A percentile compares a stretch with the other conserved stretches of the same genome.
These are phyloP conservation scores for Mobula hypostoma DNA, from an alignment of 2,113 vertebrate species.

Conservation along the genomic window DNA sequence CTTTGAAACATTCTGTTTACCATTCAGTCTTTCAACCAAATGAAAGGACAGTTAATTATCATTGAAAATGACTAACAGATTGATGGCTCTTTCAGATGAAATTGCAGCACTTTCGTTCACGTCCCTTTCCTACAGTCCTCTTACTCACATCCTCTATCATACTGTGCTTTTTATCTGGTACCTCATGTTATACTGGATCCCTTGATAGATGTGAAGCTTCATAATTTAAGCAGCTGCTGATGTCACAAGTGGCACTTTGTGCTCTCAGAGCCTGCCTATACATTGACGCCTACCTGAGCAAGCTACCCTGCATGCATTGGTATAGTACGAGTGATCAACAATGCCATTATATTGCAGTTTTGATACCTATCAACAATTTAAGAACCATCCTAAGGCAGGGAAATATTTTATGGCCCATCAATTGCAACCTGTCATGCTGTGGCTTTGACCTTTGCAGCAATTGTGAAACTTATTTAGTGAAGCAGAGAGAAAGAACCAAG, in stretches of 20 bases:
- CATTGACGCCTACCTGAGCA: neutral
- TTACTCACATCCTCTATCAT: constrained; percentile 13
- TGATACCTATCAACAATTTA: constrained; percentile 12
- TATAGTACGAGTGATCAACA: neutral
- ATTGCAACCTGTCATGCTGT: neutral
- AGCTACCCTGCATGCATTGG: neutral
- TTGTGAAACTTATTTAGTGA: neutral
- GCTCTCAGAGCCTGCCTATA: neutral
- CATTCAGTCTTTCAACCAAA: neutral
- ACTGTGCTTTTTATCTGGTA: constrained; percentile 22
- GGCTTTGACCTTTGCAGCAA: neutral
- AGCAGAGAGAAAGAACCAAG: neutral
- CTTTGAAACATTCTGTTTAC: constrained; percentile 5
- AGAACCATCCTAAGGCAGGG: neutral
- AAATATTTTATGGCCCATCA: neutral
- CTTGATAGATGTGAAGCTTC: constrained; percentile 13
- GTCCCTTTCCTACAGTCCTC: neutral
- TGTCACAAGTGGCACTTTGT: neutral
- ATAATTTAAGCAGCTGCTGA: constrained; percentile 14
- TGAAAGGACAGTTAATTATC: neutral
- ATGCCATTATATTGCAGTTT: neutral
- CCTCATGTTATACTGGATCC: neutral
- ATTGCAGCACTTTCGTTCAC: neutral
- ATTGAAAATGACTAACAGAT: neutral
- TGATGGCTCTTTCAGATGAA: neutral